Percentiles rank a stretch among this genome's conserved stretches.
phyloP scores from a whole-genome alignment of 2,888 invertebrate species.

The Chelonus formosanus region DNA sequence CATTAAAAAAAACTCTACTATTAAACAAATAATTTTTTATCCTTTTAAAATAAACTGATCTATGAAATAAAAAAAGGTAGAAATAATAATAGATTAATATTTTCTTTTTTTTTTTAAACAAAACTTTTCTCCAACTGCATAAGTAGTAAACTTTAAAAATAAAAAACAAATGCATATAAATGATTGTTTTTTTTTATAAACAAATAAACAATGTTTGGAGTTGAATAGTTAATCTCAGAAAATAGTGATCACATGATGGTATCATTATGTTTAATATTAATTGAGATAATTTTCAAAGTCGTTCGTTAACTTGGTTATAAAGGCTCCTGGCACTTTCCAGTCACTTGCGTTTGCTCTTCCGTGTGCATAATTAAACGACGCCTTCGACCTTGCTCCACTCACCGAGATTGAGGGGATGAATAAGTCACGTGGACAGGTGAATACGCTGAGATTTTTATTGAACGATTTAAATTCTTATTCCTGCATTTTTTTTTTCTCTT shows the following conservation, averaged over 20 bases:
- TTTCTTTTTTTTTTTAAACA: no score
- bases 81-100: no score
- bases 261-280: slow-evolving; percentile 1
- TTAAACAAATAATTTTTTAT: no score
- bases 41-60: no score
- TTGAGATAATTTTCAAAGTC: slow-evolving; percentile 12
- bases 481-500: neutral
- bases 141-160: no score
- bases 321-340: slow-evolving; percentile 35
- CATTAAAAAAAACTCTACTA: no score
- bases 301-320: slow-evolving; percentile 22
- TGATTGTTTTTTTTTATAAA: no score
- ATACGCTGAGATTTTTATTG: slow-evolving; percentile 22
- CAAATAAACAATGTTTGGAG: no score
- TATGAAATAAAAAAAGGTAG: no score
- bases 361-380: slow-evolving; percentile 58
- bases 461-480: slow-evolving; percentile 1
- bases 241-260: neutral
- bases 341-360: slow-evolving; percentile 30
- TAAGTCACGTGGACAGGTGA: slow-evolving; percentile 50
- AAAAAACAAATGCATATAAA: no score
- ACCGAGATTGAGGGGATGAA: slow-evolving; percentile 62
- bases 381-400: slow-evolving; percentile 63
- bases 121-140: no score
- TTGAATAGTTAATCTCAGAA: no score